Evolutionary conservation across 2,797 vertebrate species (phyloP).

Genomic region (Phoxinus dragarum): DNA sequence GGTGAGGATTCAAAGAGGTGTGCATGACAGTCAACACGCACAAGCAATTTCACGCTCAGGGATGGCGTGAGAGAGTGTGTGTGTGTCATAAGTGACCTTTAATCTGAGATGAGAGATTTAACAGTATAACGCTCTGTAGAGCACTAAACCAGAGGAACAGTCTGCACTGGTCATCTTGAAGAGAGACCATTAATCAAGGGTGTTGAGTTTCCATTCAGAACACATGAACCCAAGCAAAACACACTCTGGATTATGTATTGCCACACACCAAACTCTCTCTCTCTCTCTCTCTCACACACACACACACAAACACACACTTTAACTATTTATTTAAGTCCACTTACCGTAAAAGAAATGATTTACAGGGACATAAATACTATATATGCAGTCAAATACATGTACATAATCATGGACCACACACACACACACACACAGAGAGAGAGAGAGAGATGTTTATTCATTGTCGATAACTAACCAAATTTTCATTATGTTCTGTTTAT

Average conservation of each 20-base stretch:
- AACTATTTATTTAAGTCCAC: no score
- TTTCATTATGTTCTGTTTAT: not conserved
- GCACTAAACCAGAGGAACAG: constrained; percentile 60
- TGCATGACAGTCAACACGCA: constrained; percentile 9
- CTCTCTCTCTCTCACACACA: no score
- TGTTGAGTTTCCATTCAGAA: constrained; percentile 56
- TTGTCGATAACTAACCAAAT: not conserved
- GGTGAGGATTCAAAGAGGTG: constrained; percentile 30
- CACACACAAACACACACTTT: no score
- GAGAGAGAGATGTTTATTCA: not conserved
- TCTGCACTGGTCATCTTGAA: constrained; percentile 55
- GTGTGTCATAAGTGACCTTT: constrained; percentile 57
- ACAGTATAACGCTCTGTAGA: constrained; percentile 63
- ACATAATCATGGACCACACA: no score
- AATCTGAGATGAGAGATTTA: constrained; percentile 57
- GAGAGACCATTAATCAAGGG: constrained; percentile 54
- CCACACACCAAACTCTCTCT: not conserved
- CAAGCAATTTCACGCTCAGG: constrained; percentile 33
- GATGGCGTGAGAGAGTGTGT: constrained; percentile 3
- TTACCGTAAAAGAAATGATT: no score
- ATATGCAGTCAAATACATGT: no score
- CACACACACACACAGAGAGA: constrained; percentile 29
- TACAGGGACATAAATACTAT: no score
- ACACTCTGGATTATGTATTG: constrained; percentile 8
- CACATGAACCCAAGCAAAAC: constrained; percentile 41